A percentile compares a stretch with the other conserved stretches of the same genome.
These are phyloP conservation scores for Aurelia coerulea DNA, from an alignment of 30 jellyfish, hydroid and myxozoan species.

Conservation along the genomic window DNA sequence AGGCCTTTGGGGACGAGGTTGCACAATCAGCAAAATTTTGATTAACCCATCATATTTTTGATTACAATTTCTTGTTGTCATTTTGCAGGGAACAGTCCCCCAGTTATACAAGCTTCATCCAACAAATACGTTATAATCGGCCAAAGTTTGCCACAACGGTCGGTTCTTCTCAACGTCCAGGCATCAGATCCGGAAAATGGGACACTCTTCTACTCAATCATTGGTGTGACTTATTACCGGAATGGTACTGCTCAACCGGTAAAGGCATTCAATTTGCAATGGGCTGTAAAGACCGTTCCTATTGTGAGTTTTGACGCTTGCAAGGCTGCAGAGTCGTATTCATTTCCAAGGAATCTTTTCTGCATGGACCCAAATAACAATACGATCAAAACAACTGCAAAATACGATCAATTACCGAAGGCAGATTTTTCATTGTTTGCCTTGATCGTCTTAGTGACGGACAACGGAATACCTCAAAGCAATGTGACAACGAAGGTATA, in stretches of 20 bases:
- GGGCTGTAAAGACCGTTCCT: conserved; percentile 37
- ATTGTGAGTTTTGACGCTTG: background rate
- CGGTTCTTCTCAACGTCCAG: conserved; percentile 13
- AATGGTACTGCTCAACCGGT: conserved; percentile 41
- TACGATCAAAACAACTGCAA: conserved; percentile 41
- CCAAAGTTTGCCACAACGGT: conserved; percentile 9
- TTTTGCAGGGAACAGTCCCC: conserved; percentile 30
- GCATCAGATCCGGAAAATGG: conserved; percentile 65
- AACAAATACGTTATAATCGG: conserved; percentile 7
- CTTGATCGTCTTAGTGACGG: conserved; percentile 39
- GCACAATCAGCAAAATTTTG: no score
- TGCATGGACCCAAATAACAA: conserved; percentile 54
- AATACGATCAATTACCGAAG: conserved; percentile 5
- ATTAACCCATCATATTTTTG: no score
- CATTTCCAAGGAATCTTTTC: conserved; percentile 66
- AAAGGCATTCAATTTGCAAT: conserved; percentile 6
- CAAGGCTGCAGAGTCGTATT: conserved; percentile 32
- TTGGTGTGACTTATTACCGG: conserved; percentile 47
- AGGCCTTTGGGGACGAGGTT: no score
- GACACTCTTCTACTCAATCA: conserved; percentile 41
- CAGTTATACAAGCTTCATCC: conserved; percentile 5
- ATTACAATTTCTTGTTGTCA: background rate
- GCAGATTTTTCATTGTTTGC: conserved; percentile 47
- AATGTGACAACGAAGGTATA: conserved; percentile 50
- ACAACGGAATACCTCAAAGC: conserved; percentile 48